Percentiles rank a stretch among this genome's conserved stretches.
phyloP scores from a whole-genome alignment of 2,888 invertebrate species.

The Calephelis perditalis region DNA sequence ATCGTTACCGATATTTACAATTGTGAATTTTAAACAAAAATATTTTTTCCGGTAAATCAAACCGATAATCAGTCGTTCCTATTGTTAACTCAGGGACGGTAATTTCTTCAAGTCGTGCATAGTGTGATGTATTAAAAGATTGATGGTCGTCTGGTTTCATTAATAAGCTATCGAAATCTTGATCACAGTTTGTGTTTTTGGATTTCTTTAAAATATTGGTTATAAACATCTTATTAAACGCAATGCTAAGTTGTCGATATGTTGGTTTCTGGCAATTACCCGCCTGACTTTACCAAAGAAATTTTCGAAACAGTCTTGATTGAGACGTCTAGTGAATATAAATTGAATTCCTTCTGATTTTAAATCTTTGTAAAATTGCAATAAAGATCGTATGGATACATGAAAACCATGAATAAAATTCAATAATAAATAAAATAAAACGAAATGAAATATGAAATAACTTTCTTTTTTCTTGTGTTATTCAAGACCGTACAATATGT shows the following conservation, averaged over 20 bases:
- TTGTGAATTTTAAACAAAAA: too few species aligned
- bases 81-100: background rate
- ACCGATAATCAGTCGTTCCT: background rate
- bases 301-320: slow-evolving; percentile 10
- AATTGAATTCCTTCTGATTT: slow-evolving; percentile 18
- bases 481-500: too few species aligned
- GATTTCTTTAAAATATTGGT: too few species aligned
- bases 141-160: background rate
- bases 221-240: too few species aligned
- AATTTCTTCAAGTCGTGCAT: background rate
- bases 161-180: slow-evolving; percentile 2
- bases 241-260: background rate
- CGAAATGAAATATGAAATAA: too few species aligned
- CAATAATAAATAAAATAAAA: background rate
- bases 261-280: background rate
- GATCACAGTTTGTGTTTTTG: background rate
- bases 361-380: slow-evolving; percentile 16
- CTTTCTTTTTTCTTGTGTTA: too few species aligned
- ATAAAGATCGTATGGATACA: slow-evolving; percentile 4
- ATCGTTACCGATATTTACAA: too few species aligned
- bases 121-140: background rate
- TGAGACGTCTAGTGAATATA: slow-evolving; percentile 18
- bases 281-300: slow-evolving; percentile 18
- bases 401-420: background rate
- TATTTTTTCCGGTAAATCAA: slow-evolving; percentile 1